Base-by-base conservation (phyloP, 35 echinoderm and acorn worm species). In the Ophiothrix spiculata region DNA sequence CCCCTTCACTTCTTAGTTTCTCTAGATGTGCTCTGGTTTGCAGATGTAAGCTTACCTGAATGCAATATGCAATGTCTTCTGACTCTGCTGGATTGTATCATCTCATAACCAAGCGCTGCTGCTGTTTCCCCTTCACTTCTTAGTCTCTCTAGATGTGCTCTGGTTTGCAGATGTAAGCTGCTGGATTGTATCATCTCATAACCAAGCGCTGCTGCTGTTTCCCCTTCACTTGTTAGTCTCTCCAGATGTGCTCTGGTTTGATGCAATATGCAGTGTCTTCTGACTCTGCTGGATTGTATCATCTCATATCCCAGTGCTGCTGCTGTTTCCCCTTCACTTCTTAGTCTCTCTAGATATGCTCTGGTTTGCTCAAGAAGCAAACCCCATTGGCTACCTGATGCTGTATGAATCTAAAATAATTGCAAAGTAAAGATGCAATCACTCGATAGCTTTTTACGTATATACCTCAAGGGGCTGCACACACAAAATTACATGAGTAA, bases 401-500 rank as follows among this genome's bases (percentile, higher is more conserved):
- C 77, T 36, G 84, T 87, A 33, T 82, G 85, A 87, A 83, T 86
- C 90, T 92, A n/a, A n/a, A n/a, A n/a, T n/a, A n/a, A n/a, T n/a
- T n/a, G n/a, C n/a, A n/a, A n/a, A n/a, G n/a, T n/a, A n/a, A n/a
- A n/a, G n/a, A n/a, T n/a, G n/a, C n/a, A n/a, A n/a, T n/a, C n/a
- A n/a, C n/a, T n/a, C n/a, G n/a, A n/a, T n/a, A n/a, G n/a, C n/a
- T n/a, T n/a, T n/a, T n/a, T n/a, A n/a, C n/a, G n/a, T n/a, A n/a
- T n/a, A n/a, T n/a, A n/a, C n/a, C n/a, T n/a, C n/a, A n/a, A n/a
- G n/a, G n/a, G n/a, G n/a, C n/a, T n/a, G n/a, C n/a, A n/a, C n/a
- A n/a, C n/a, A n/a, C n/a, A n/a, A n/a, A n/a, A n/a, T n/a, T n/a
- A n/a, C n/a, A n/a, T n/a, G n/a, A n/a, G n/a, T n/a, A n/a, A n/a